Conservation (phyloP, 2,797 vertebrate species). For the Antrozous pallidus region DNA sequence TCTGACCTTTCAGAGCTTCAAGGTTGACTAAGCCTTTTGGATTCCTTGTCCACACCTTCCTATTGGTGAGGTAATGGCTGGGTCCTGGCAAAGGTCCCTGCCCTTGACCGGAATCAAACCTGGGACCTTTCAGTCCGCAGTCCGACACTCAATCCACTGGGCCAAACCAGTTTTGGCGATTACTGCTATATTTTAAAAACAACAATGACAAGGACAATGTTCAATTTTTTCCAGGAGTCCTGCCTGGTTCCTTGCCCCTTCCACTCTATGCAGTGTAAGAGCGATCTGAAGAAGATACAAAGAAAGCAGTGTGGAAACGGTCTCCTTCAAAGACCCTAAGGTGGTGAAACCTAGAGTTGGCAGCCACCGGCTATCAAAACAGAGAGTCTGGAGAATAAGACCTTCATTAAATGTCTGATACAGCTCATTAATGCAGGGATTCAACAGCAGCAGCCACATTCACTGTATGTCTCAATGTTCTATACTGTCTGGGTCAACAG, state of each 20-base stretch:
- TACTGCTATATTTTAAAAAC: conserved; percentile 33
- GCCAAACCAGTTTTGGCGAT: too few relatives aligned
- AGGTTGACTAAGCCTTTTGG: too few relatives aligned
- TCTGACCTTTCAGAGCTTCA: too few relatives aligned
- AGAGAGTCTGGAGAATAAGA: conserved; percentile 40
- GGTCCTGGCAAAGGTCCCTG: too few relatives aligned
- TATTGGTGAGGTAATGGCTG: too few relatives aligned
- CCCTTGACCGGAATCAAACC: too few relatives aligned
- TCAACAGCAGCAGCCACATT: conserved; percentile 57
- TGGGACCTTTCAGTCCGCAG: too few relatives aligned
- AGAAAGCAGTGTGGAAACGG: not conserved
- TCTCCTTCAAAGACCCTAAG: not conserved
- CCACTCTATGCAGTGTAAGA: not conserved
- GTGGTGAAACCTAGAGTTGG: not conserved
- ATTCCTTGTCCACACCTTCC: too few relatives aligned
- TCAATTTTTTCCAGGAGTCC: not conserved
- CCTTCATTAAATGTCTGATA: conserved; percentile 54
- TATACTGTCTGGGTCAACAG: conserved; percentile 64
- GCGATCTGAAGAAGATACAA: not conserved
- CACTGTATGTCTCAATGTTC: conserved; percentile 50
- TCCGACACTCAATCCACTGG: too few relatives aligned
- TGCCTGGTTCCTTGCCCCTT: not conserved
- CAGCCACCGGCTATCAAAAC: conserved; percentile 35
- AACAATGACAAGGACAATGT: not conserved
- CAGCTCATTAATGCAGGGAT: conserved; percentile 50